phyloP scores from a whole-genome alignment of 1,140 invertebrate species.

The Diuraphis noxia region DNA sequence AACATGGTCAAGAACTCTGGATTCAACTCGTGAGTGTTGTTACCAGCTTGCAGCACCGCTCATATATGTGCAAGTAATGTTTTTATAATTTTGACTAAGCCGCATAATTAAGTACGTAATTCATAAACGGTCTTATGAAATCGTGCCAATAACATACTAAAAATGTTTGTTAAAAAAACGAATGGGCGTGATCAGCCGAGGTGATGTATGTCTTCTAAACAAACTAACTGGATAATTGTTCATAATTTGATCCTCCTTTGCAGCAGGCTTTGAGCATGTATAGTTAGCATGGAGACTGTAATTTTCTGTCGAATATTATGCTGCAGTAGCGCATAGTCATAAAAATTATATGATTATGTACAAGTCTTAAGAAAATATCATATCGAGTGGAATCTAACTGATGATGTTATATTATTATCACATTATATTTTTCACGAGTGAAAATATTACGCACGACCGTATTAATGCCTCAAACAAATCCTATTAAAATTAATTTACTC shows the following conservation, averaged over 20 bases:
- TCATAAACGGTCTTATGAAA: background rate
- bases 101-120: background rate
- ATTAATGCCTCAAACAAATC: background rate
- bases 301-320: background rate
- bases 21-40: background rate
- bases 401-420: background rate
- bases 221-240: conserved; percentile 1
- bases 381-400: background rate
- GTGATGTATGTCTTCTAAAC: background rate
- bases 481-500: background rate
- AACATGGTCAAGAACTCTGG: background rate
- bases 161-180: background rate
- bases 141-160: background rate
- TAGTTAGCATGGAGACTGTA: background rate
- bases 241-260: conserved; percentile 7
- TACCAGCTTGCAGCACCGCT: background rate
- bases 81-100: conserved; percentile 1
- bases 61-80: background rate
- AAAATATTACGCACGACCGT: background rate
- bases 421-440: background rate
- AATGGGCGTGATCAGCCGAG: background rate
- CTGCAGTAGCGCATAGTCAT: background rate
- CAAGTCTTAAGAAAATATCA: background rate
- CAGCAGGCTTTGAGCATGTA: background rate
- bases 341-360: background rate